Conservation (phyloP, 2,797 vertebrate genomes). For the Mormyrops attenuatus region DNA sequence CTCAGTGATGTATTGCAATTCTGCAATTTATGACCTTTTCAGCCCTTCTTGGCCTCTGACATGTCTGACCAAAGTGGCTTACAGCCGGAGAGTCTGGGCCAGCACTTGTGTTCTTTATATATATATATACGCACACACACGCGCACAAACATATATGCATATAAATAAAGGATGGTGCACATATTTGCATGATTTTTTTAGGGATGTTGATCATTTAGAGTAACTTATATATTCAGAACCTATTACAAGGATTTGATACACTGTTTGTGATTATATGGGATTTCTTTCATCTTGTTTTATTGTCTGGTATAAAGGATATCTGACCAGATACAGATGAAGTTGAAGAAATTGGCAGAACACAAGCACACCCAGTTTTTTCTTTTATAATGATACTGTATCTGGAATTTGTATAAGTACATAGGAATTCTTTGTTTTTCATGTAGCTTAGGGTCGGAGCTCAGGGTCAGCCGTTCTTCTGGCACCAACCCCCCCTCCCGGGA, state of each 20-base stretch:
- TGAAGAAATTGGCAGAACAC: background rate
- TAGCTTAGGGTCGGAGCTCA: background rate
- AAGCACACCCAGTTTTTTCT: background rate
- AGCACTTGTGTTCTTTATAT: background rate
- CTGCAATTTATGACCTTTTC: slow-evolving; percentile 59
- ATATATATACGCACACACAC: background rate
- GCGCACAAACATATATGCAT: background rate
- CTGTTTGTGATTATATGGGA: background rate
- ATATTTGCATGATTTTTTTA: background rate
- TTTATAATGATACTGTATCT: background rate
- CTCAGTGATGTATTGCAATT: slow-evolving; percentile 64
- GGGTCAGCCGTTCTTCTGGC: background rate
- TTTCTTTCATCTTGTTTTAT: background rate
- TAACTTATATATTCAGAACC: background rate
- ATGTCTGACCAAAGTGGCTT: slow-evolving; percentile 40
- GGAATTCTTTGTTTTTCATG: background rate
- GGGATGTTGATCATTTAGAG: background rate
- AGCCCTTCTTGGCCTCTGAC: slow-evolving; percentile 48
- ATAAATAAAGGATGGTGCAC: background rate
- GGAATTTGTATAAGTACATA: background rate
- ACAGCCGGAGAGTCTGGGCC: slow-evolving; percentile 50
- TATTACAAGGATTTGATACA: background rate
- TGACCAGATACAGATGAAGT: background rate
- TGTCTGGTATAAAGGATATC: background rate
- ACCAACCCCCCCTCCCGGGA: background rate